Evolutionary conservation across 2,113 vertebrate species (phyloP).

Genomic region (Oceanodroma tethys): DNA sequence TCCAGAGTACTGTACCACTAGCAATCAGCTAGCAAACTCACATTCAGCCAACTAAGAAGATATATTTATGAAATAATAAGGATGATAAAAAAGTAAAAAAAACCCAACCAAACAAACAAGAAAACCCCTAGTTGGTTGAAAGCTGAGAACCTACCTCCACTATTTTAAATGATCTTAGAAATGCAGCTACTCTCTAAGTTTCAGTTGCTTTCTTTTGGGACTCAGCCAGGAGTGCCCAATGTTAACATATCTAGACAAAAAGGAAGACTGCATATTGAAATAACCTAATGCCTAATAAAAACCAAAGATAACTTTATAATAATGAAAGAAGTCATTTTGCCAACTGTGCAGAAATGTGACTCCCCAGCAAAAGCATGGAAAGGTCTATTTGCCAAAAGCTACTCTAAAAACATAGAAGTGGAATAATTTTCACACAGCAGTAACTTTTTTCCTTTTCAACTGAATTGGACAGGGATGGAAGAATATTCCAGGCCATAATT

Average conservation of each 20-base stretch:
- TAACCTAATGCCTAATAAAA: background rate
- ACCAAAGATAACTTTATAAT: background rate
- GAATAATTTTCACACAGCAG: background rate
- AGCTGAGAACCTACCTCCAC: background rate
- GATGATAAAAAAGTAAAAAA: background rate
- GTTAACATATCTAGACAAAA: background rate
- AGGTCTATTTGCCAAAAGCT: background rate
- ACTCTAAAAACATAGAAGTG: background rate
- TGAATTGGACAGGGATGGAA: background rate
- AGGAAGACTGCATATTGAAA: background rate
- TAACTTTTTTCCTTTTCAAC: background rate
- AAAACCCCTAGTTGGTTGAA: fast-evolving
- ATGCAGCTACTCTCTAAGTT: background rate
- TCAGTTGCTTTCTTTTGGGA: background rate
- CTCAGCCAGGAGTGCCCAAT: background rate
- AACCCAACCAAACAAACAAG: background rate
- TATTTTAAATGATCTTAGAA: background rate
- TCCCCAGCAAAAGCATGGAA: background rate
- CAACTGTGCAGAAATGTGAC: background rate
- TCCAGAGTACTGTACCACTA: background rate
- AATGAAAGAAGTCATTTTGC: background rate
- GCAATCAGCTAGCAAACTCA: background rate
- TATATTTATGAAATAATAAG: background rate
- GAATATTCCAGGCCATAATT: background rate
- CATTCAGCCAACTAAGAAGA: background rate